Evolutionary conservation across 2,797 vertebrate genomes (phyloP).

Genomic region (Gallirallus australis): DNA sequence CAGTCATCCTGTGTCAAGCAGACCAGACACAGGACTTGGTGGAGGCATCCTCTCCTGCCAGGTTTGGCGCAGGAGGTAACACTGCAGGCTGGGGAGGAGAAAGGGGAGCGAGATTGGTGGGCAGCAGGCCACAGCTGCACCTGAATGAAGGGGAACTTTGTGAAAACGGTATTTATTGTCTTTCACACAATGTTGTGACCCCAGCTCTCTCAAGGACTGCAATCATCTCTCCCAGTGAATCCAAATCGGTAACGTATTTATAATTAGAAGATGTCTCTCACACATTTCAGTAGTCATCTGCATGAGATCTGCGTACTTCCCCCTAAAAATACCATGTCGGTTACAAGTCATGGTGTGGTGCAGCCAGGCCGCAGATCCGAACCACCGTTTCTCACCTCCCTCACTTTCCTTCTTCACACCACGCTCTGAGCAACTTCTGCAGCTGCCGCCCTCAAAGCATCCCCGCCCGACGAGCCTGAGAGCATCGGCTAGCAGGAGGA

Average conservation of each 20-base stretch:
- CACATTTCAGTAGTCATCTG: neutral
- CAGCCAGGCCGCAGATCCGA: neutral
- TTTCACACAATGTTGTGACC: neutral
- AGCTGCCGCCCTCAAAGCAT: neutral
- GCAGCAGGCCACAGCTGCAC: too few relatives aligned
- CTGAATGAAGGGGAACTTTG: neutral
- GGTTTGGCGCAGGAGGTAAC: neutral
- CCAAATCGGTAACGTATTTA: neutral
- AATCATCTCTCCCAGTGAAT: neutral
- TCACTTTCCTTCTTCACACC: neutral
- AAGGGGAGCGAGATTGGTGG: too few relatives aligned
- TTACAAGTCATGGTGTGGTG: neutral
- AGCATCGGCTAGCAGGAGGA: neutral
- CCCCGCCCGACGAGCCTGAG: too few relatives aligned
- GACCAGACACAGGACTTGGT: rapidly evolving
- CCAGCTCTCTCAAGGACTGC: neutral
- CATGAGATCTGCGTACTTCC: neutral
- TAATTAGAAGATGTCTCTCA: neutral
- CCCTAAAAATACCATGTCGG: neutral
- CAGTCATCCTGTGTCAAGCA: rapidly evolving
- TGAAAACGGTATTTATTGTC: neutral
- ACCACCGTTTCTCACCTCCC: neutral
- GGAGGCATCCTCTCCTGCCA: rapidly evolving
- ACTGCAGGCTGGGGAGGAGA: neutral
- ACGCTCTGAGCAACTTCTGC: neutral